A percentile compares a stretch with the other conserved stretches of the same genome.
These are phyloP conservation scores for Tethya wilhelma DNA, from an alignment of 37 sponge, comb jelly and placozoan species.

Conservation along the genomic window DNA sequence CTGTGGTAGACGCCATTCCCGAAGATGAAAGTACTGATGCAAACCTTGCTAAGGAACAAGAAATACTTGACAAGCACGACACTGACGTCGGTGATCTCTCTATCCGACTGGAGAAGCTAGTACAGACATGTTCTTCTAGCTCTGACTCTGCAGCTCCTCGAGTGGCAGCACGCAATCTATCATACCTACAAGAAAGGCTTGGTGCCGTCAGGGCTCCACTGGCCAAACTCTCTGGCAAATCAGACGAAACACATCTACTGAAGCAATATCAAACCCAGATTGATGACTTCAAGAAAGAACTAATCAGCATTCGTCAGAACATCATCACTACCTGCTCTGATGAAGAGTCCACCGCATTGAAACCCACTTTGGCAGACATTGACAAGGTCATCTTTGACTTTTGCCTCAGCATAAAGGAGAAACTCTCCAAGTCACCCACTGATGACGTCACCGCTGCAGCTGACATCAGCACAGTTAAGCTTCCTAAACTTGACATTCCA, in stretches of 20 bases:
- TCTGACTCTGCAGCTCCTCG: neutral
- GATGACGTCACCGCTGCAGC: neutral
- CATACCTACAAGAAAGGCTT: neutral
- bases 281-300: slow-evolving; percentile 1
- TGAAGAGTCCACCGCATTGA: neutral
- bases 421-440: neutral
- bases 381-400: neutral
- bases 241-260: neutral
- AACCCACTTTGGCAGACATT: neutral
- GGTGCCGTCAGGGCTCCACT: neutral
- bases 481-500: slow-evolving; percentile 11
- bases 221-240: neutral
- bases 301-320: neutral
- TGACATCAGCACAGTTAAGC: neutral
- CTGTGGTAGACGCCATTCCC: neutral
- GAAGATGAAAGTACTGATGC: too few relatives aligned
- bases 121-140: neutral
- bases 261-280: neutral
- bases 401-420: neutral
- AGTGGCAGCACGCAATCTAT: neutral
- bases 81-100: too few relatives aligned
- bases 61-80: too few relatives aligned
- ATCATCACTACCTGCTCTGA: neutral
- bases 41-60: slow-evolving; percentile 1
- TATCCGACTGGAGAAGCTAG: neutral